These are phyloP conservation scores for Ceramica pisi DNA, from an alignment of 2,888 invertebrate species.

Conservation along the genomic window DNA sequence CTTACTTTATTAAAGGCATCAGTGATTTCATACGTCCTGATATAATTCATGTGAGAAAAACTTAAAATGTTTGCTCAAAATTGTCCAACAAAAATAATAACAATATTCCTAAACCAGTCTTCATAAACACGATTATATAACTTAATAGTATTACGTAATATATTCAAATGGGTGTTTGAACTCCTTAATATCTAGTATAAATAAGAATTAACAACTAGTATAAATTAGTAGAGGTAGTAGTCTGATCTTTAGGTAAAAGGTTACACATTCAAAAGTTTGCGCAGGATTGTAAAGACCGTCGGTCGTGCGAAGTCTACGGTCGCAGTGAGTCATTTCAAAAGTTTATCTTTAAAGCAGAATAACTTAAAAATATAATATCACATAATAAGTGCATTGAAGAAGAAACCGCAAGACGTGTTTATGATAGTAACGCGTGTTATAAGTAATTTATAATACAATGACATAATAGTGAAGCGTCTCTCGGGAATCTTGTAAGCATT, in stretches of 20 bases:
- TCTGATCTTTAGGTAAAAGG: conserved; percentile 21
- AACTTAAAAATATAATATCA: conserved; percentile 34
- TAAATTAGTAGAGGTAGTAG: not conserved
- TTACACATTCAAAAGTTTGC: not conserved
- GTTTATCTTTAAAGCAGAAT: conserved; percentile 30
- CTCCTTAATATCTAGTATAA: conserved; percentile 16
- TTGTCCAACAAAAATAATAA: not conserved
- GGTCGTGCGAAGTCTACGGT: not conserved
- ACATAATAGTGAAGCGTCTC: conserved; percentile 23
- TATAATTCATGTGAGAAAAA: conserved; percentile 1
- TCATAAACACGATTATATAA: conserved; percentile 10
- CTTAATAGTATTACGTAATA: conserved; percentile 33
- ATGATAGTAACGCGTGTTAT: conserved; percentile 35
- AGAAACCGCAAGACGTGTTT: conserved; percentile 57
- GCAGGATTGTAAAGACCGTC: not conserved
- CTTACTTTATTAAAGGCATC: not conserved
- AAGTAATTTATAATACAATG: conserved; percentile 42
- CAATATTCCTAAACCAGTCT: conserved; percentile 16
- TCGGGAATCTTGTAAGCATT: conserved; percentile 21
- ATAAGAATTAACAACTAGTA: conserved; percentile 10
- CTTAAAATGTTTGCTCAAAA: conserved; percentile 3
- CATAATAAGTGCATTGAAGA: conserved; percentile 50
- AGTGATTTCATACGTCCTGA: not conserved
- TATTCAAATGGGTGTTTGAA: conserved; percentile 39
- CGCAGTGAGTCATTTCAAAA: conserved; percentile 37